Evolutionary conservation across 2,888 invertebrate species (phyloP).

Genomic region (Polyploca ridens): DNA sequence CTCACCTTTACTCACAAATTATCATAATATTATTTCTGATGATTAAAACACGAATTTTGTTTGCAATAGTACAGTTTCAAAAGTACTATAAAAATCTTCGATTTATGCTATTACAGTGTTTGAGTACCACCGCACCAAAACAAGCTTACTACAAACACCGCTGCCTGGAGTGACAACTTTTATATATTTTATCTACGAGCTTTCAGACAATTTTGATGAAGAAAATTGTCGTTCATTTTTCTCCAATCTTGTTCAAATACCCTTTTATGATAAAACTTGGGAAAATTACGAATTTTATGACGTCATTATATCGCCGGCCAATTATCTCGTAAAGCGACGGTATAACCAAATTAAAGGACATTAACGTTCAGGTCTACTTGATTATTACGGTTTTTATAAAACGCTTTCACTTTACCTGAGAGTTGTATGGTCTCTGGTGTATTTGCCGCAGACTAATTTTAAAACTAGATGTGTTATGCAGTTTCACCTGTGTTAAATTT

Average conservation of each 20-base stretch:
- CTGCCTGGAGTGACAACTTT: background rate
- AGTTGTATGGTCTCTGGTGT: no score
- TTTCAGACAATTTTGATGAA: background rate
- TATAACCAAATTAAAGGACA: conserved; percentile 18
- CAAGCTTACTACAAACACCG: background rate
- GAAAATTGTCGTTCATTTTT: conserved; percentile 12
- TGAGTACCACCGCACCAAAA: background rate
- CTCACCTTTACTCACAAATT: no score
- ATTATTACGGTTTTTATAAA: conserved; percentile 14
- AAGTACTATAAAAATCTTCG: no score
- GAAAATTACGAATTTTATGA: conserved; percentile 27
- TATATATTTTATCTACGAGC: background rate
- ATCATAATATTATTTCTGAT: no score
- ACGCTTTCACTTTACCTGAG: no score
- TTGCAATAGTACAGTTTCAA: no score
- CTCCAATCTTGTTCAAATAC: conserved; percentile 15
- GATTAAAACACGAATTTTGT: no score
- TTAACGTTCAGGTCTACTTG: background rate
- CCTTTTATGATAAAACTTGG: conserved; percentile 26
- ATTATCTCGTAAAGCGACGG: conserved; percentile 28
- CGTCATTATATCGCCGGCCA: conserved; percentile 20
- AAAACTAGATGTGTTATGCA: no score
- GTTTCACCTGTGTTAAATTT: no score
- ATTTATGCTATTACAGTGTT: background rate
- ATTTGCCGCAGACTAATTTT: no score